Conservation (phyloP, 2,888 invertebrate genomes). For the Anticlea derivata region DNA sequence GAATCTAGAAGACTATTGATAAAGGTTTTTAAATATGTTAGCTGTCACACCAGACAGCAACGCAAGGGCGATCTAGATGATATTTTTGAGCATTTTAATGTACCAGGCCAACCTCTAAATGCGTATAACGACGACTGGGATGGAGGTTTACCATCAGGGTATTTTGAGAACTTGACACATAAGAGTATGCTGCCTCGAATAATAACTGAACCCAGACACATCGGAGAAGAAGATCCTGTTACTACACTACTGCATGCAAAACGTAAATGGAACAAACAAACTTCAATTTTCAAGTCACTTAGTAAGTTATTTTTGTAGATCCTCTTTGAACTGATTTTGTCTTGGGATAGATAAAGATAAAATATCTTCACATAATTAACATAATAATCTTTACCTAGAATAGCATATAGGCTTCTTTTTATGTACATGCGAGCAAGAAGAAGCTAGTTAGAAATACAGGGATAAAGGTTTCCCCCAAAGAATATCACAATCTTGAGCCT, state of each 20-base stretch:
- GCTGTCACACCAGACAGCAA: slow-evolving; percentile 13
- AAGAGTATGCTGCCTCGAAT: slow-evolving; percentile 64
- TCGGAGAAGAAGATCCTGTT: slow-evolving; percentile 59
- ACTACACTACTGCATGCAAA: slow-evolving; percentile 57
- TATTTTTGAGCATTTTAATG: slow-evolving; percentile 13
- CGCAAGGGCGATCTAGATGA: rapidly evolving
- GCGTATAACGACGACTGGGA: slow-evolving; percentile 66
- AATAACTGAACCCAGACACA: slow-evolving; percentile 52
- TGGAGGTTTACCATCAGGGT: slow-evolving; percentile 59
- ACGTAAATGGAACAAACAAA: slow-evolving; percentile 51
- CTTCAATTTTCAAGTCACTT: slow-evolving; percentile 34
- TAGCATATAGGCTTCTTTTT: no score
- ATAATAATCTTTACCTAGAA: no score
- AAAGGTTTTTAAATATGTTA: slow-evolving; percentile 14
- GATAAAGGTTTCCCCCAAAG: no score
- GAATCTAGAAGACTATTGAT: neutral
- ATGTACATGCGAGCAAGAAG: no score
- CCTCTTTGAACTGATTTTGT: no score
- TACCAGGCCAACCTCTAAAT: slow-evolving; percentile 33
- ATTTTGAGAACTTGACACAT: slow-evolving; percentile 64
- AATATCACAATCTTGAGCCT: no score
- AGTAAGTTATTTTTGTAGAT: slow-evolving; percentile 52
- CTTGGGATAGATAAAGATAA: no score
- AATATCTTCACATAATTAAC: no score
- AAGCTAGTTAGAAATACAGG: no score